These are phyloP conservation scores for Brienomyrus brachyistius DNA, from an alignment of 2,113 vertebrate genomes.

Conservation along the genomic window DNA sequence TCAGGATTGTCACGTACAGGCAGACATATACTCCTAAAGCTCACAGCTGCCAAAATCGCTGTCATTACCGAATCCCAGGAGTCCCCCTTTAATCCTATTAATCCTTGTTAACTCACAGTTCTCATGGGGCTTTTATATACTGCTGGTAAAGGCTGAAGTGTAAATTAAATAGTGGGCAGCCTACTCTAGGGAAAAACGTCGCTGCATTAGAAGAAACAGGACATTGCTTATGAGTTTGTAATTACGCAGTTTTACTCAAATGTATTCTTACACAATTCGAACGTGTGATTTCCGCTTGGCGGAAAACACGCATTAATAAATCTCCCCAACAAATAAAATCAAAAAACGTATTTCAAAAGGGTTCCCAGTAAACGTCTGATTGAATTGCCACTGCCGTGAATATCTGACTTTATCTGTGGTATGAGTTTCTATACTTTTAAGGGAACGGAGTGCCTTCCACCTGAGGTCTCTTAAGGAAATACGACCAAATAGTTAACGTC, in stretches of 20 bases:
- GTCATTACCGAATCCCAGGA: neutral
- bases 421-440: neutral
- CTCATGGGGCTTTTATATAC: neutral
- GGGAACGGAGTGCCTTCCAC: neutral
- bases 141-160: neutral
- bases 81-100: neutral
- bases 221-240: neutral
- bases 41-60: neutral
- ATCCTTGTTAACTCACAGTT: neutral
- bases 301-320: neutral
- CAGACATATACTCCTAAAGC: neutral
- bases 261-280: neutral
- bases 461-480: neutral
- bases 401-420: neutral
- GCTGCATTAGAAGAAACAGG: neutral
- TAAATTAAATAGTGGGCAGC: neutral
- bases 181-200: neutral
- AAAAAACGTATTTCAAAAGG: neutral
- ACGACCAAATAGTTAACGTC: neutral
- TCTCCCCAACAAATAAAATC: neutral
- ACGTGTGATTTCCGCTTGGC: neutral
- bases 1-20: neutral
- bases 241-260: neutral
- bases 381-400: neutral
- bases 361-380: neutral